Conservation (phyloP, 2,113 vertebrate genomes). For the Electrona antarctica region DNA sequence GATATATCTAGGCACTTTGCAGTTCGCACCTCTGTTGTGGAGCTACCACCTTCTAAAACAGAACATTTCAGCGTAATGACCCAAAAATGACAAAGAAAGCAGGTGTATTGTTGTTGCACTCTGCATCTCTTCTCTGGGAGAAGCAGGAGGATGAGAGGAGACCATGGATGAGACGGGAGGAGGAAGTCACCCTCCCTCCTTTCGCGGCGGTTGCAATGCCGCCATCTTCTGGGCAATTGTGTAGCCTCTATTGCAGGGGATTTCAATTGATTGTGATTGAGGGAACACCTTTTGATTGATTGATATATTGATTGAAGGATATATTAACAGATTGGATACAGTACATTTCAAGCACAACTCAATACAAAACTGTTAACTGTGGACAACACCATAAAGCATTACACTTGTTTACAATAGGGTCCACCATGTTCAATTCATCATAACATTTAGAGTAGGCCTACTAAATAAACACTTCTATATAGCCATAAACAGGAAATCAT, state of each 20-base stretch:
- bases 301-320: too few species aligned
- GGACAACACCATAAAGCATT: too few species aligned
- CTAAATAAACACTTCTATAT: too few species aligned
- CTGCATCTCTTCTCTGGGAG: conserved; percentile 55
- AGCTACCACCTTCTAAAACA: conserved; percentile 1
- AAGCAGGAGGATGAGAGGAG: conserved; percentile 35
- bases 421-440: too few species aligned
- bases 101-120: conserved; percentile 55
- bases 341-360: too few species aligned
- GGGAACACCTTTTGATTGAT: too few species aligned
- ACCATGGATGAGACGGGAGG: background rate
- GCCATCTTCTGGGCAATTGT: conserved; percentile 54
- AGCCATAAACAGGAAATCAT: too few species aligned
- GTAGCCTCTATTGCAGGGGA: background rate
- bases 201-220: conserved; percentile 25
- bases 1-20: background rate
- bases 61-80: conserved; percentile 36
- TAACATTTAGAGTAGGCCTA: too few species aligned
- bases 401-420: too few species aligned
- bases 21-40: background rate
- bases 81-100: conserved; percentile 24
- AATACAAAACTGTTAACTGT: too few species aligned
- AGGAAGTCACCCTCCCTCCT: conserved; percentile 58
- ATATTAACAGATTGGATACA: too few species aligned
- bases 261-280: too few species aligned